A percentile compares a stretch with the other conserved stretches of the same genome.
Conservation (phyloP, 2,797 vertebrate genomes). For the Sebastes itinus region DNA sequence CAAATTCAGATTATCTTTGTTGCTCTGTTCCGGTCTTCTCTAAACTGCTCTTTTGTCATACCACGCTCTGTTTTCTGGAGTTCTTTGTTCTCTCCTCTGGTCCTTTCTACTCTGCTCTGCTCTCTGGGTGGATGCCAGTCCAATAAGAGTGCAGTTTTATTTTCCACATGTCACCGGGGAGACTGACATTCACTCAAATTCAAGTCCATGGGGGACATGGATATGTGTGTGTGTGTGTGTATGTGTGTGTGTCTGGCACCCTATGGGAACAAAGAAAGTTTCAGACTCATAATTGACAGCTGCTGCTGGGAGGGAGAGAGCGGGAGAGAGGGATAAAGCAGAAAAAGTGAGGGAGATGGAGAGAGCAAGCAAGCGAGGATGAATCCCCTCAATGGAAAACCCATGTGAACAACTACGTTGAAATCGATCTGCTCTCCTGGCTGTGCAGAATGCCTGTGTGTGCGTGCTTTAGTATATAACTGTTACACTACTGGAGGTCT, state of each 20-base stretch:
- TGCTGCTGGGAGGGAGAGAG: slow-evolving; percentile 67
- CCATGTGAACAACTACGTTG: slow-evolving; percentile 46
- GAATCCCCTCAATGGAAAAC: slow-evolving; percentile 59
- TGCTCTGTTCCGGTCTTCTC: slow-evolving; percentile 22
- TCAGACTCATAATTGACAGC: slow-evolving; percentile 75
- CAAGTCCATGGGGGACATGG: slow-evolving; percentile 62
- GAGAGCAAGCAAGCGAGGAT: slow-evolving; percentile 46
- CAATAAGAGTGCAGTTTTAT: slow-evolving; percentile 61
- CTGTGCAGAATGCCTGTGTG: slow-evolving; percentile 39
- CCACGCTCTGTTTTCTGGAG: slow-evolving; percentile 37
- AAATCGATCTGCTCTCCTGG: slow-evolving; percentile 51
- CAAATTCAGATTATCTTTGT: slow-evolving; percentile 34
- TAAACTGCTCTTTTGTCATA: slow-evolving; percentile 41
- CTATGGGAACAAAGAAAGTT: slow-evolving; percentile 72
- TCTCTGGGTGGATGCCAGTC: slow-evolving; percentile 61
- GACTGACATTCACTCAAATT: slow-evolving; percentile 68
- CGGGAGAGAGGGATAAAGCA: slow-evolving; percentile 7
- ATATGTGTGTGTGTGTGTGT: slow-evolving; percentile 20
- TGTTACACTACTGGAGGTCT: slow-evolving; percentile 33
- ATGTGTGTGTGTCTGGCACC: slow-evolving; percentile 29
- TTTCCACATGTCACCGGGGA: slow-evolving; percentile 65
- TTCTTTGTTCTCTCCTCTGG: slow-evolving; percentile 42
- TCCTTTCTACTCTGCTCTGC: slow-evolving; percentile 27
- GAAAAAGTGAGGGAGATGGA: slow-evolving; percentile 34
- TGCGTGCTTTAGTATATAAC: slow-evolving; percentile 39